Evolutionary conservation across 1,140 invertebrate genomes (phyloP), one percentile per base, ranked within the genome.

Genomic region (Drosophila sucinea): DNA sequence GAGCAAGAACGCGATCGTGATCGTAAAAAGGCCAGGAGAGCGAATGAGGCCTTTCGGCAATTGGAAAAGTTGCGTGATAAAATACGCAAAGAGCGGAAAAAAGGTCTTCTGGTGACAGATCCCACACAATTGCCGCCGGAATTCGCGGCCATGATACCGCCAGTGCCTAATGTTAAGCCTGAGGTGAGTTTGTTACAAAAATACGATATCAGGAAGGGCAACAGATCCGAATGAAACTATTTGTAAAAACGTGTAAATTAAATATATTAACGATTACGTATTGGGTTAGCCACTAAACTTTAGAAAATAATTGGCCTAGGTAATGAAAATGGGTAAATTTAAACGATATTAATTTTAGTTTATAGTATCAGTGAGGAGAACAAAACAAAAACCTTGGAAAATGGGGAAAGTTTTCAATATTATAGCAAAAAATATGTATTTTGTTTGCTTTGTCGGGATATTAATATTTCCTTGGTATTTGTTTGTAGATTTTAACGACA

Each of bases 1-100:
- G 90, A 91, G 33, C 90, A 91, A 72, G 90, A 91, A 51, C 81
- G 90, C 0, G 90, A 91, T 78, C 91, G 90, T 56, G 90, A 91
- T 33, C 62, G 90, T 0, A 91, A 91, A 56, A 91, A 91, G 67
- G 87, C 87, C 27, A 62, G 90, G 23, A 69, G 90, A 5, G 79
- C 90, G n/a, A 91, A 91, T 54, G 90, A 91, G 56, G 90, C 90
- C 7, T 91, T 91, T 32, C 61, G 90, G 17, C 90, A 91, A 65
- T 68, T 91, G 67, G 90, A 91, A 38, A 91, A 91, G 57, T 55
- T 91, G 41, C 84, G 90, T 41, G 90, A 91, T 69, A 91, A 91
- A 75, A 91, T 91, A 77, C 72, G 90, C 10, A 91, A 91, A 74
- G 90, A 91, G 54, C 83, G 90, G 2, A 91, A 91, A 57, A 91